These are phyloP conservation scores for Cololabis saira DNA, from an alignment of 2,113 vertebrate genomes.

Conservation along the genomic window DNA sequence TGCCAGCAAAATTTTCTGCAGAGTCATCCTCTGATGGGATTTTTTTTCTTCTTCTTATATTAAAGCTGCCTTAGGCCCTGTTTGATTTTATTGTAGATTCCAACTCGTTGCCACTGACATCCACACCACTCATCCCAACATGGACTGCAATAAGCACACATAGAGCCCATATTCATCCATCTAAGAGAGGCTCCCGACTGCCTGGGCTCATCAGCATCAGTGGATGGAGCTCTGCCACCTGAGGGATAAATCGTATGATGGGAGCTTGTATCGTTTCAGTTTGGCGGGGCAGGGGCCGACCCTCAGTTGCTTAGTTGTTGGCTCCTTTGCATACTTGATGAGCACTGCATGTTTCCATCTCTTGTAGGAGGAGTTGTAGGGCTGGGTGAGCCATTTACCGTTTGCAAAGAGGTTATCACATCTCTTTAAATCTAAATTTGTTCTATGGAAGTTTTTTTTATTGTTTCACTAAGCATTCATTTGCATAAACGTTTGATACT, in stretches of 20 bases:
- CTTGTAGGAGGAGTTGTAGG: conserved; percentile 46
- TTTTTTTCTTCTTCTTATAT: conserved; percentile 1
- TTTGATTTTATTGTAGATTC: conserved; percentile 58
- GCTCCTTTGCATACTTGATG: conserved; percentile 34
- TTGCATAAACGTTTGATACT: conserved; percentile 6
- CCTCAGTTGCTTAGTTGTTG: conserved; percentile 61
- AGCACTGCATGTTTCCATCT: conserved; percentile 30
- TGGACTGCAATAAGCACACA: conserved; percentile 33
- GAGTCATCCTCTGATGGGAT: conserved; percentile 40
- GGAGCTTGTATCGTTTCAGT: conserved; percentile 44
- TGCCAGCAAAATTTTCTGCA: conserved; percentile 48
- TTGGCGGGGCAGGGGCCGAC: conserved; percentile 40
- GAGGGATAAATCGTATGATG: conserved; percentile 48
- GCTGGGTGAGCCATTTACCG: conserved; percentile 42
- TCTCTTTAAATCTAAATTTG: conserved; percentile 42
- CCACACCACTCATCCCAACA: conserved; percentile 28
- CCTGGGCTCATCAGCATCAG: conserved; percentile 12
- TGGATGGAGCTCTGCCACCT: conserved; percentile 53
- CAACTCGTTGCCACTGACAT: conserved; percentile 43
- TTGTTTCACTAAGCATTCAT: conserved; percentile 3
- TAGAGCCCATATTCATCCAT: conserved; percentile 9
- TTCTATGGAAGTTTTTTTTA: conserved; percentile 6
- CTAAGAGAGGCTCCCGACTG: conserved; percentile 7
- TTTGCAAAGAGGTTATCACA: conserved; percentile 28
- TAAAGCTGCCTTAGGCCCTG: conserved; percentile 16